A percentile compares a stretch with the other conserved stretches of the same genome.
Conservation (phyloP, 2,113 vertebrate genomes). For the Ameiurus melas region DNA sequence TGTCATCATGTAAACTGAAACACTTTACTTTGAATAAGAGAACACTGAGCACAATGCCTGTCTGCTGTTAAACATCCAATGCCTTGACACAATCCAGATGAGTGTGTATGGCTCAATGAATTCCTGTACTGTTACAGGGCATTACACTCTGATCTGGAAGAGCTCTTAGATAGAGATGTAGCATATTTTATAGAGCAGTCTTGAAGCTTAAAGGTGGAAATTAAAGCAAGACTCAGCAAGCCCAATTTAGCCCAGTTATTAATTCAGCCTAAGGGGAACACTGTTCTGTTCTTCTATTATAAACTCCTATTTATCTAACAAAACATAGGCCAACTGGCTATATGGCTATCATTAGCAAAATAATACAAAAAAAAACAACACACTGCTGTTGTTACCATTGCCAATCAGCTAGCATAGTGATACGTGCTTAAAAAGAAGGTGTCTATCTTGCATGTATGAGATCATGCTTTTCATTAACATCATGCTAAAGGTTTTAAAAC, state of each 20-base stretch:
- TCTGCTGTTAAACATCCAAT: conserved; percentile 9
- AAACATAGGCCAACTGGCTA: background rate
- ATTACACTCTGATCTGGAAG: background rate
- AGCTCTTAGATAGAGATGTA: background rate
- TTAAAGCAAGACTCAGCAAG: conserved; percentile 9
- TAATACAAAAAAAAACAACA: background rate
- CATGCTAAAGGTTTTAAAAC: background rate
- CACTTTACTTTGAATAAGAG: conserved; percentile 27
- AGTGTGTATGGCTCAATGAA: background rate
- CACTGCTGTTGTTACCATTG: background rate
- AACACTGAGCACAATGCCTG: conserved; percentile 12
- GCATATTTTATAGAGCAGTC: background rate
- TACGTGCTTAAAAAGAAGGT: background rate
- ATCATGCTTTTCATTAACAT: background rate
- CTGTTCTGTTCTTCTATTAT: conserved; percentile 14
- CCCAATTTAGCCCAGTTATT: conserved; percentile 11
- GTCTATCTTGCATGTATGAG: background rate
- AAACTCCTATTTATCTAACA: background rate
- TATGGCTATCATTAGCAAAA: background rate
- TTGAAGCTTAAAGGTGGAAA: conserved; percentile 12
- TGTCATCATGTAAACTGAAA: background rate
- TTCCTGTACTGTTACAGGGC: conserved; percentile 15
- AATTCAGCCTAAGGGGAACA: conserved; percentile 2
- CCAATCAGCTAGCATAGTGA: background rate
- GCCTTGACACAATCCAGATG: background rate